Evolutionary conservation across 2,888 invertebrate genomes (phyloP), one percentile per base, ranked within the genome.

Genomic region (Sinotaia quadrata): DNA sequence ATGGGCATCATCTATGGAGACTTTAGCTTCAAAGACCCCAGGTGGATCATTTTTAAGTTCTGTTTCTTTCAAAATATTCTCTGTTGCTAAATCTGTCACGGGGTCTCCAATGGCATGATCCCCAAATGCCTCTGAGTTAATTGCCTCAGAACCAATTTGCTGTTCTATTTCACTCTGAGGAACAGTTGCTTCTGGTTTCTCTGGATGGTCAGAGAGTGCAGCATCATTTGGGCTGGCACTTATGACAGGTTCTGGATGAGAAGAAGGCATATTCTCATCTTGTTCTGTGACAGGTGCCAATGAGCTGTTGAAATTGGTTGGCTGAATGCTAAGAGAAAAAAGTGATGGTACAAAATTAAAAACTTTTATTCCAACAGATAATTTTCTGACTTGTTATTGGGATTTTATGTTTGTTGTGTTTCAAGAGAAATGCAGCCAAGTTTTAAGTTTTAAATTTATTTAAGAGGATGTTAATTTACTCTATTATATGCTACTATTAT

Each of bases 31-130:
- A 34, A 33, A 59, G 36, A 52, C 59, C n/a, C 60, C 52, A 12
- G 34, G n/a, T 2, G 67, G 59, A 8, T 59, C 51, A 37, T 41
- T 15, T 7, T 31, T 37, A 4, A 31, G 5, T 33, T 41, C 36
- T 24, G 37, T 80, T 31, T 73, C 75, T 61, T 75, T 75, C 66
- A 82, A 73, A 34, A 83, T 77, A 61, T 81, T 76, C 24, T 80
- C 71, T 15, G 79, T 74, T 44, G 80, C 81, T 52, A 74, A 73
- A 10, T 77, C 76, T 3, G 81, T 81, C 31, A 71, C 68, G 10
- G 74, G 62, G 66, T 80, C 79, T 8, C 70, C 75, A 24, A 72
- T 62, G 2, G 71, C 76, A 4, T 37, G 41, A 29, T 75, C 78
- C 15, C n/a, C 67, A 47, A 56, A 56, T 21, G 12, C 63, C 4